These are phyloP conservation scores for Enoplosus armatus DNA, from an alignment of 2,797 vertebrate genomes.

Conservation along the genomic window DNA sequence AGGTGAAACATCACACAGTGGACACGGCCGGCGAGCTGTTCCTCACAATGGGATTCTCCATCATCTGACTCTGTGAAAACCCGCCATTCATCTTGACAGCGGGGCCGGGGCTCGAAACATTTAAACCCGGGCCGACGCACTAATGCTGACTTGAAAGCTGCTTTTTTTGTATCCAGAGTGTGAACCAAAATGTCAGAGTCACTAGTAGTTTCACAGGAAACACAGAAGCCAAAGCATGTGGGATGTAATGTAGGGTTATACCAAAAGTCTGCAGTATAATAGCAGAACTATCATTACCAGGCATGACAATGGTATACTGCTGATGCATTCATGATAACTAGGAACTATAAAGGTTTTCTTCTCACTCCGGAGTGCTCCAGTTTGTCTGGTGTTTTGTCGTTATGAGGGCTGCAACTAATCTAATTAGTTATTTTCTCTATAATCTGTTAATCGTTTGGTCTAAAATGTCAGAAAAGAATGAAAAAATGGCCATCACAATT, in stretches of 20 bases:
- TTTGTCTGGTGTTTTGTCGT: not conserved
- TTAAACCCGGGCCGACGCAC: conserved; percentile 12
- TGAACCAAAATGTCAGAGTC: conserved; percentile 38
- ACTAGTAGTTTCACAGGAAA: conserved; percentile 28
- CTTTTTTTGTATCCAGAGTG: not conserved
- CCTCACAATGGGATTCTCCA: conserved; percentile 53
- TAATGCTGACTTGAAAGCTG: conserved; percentile 20
- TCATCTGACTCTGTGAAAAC: conserved; percentile 42
- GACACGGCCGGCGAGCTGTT: conserved; percentile 37
- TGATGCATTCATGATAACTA: not conserved
- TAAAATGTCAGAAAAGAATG: not conserved
- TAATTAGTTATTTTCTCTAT: too few relatives aligned
- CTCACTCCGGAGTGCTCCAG: too few relatives aligned
- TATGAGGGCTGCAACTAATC: not conserved
- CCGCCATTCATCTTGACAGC: conserved; percentile 56
- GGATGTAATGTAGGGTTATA: too few relatives aligned
- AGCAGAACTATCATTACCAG: not conserved
- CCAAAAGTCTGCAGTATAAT: not conserved
- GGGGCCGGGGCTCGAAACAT: conserved; percentile 19
- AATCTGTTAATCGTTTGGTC: not conserved
- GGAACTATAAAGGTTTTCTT: too few relatives aligned
- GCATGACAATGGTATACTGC: not conserved
- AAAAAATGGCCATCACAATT: not conserved
- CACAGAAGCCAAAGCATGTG: conserved; percentile 1
- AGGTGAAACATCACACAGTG: conserved; percentile 64